phyloP scores from a whole-genome alignment of 2,797 vertebrate species.

The Delichon dasypus region DNA sequence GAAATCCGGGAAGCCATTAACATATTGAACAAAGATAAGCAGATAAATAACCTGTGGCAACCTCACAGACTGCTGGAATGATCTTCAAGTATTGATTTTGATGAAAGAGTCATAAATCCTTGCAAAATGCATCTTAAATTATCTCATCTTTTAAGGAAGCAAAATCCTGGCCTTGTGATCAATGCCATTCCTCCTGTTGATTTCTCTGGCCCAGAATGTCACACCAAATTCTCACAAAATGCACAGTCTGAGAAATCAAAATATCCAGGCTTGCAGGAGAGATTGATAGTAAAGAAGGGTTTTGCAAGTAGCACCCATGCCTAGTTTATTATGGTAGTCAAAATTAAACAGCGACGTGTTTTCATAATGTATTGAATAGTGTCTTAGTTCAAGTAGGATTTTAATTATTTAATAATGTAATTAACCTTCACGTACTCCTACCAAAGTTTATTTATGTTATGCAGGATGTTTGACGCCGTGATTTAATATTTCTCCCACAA shows the following conservation, averaged over 20 bases:
- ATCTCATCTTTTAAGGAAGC: not conserved
- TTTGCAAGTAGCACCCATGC: not conserved
- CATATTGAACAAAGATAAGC: not conserved
- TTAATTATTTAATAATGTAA: not conserved
- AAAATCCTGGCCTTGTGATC: not conserved
- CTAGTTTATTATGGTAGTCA: not conserved
- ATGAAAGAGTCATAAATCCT: not conserved
- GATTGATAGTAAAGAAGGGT: not conserved
- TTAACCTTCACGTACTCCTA: not conserved
- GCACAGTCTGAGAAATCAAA: not conserved
- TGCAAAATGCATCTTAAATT: not conserved
- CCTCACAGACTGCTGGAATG: not conserved
- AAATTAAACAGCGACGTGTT: not conserved
- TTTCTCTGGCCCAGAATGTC: not conserved
- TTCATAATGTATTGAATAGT: not conserved
- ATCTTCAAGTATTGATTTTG: not conserved
- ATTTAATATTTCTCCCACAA: conserved; percentile 58
- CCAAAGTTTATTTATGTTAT: conserved; percentile 8
- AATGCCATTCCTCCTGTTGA: not conserved
- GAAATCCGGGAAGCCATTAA: not conserved
- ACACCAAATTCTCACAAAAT: not conserved
- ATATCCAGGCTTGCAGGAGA: not conserved
- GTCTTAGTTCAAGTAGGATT: not conserved
- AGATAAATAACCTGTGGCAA: not conserved
- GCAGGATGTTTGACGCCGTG: not conserved